A percentile compares a stretch with the other conserved stretches of the same genome.
Conservation (phyloP, 35 echinoderm and acorn worm species). For the Apostichopus japonicus region DNA sequence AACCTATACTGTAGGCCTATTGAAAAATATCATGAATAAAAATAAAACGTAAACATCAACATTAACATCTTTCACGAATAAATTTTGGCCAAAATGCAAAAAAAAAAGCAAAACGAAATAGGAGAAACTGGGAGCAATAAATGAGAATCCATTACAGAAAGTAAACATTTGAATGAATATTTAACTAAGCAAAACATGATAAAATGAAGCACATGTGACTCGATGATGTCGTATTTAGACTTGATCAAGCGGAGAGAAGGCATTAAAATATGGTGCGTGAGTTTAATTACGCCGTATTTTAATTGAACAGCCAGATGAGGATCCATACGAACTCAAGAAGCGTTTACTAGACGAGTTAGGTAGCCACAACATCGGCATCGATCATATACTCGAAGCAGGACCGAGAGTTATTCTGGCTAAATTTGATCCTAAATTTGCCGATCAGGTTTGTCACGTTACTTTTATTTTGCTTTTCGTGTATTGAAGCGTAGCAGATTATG, state of each 20-base stretch:
- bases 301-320: not conserved
- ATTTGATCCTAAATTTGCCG: constrained; percentile 3
- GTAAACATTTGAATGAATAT: too few species aligned
- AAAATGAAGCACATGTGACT: too few species aligned
- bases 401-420: constrained; percentile 13
- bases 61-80: not conserved
- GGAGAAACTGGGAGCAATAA: too few species aligned
- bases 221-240: too few species aligned
- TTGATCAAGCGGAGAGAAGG: too few species aligned
- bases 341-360: not conserved
- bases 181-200: too few species aligned
- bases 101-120: too few species aligned
- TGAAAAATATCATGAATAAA: not conserved
- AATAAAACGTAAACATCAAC: not conserved
- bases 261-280: too few species aligned
- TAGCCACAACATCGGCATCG: not conserved
- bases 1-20: not conserved
- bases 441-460: not conserved
- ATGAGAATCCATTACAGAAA: too few species aligned
- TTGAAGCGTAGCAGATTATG: not conserved
- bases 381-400: not conserved
- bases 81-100: not conserved
- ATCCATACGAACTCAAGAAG: constrained; percentile 3
- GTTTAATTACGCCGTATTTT: too few species aligned
- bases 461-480: not conserved